phyloP scores from a whole-genome alignment of 2,888 invertebrate species.

The Chrysolina oricalcia region DNA sequence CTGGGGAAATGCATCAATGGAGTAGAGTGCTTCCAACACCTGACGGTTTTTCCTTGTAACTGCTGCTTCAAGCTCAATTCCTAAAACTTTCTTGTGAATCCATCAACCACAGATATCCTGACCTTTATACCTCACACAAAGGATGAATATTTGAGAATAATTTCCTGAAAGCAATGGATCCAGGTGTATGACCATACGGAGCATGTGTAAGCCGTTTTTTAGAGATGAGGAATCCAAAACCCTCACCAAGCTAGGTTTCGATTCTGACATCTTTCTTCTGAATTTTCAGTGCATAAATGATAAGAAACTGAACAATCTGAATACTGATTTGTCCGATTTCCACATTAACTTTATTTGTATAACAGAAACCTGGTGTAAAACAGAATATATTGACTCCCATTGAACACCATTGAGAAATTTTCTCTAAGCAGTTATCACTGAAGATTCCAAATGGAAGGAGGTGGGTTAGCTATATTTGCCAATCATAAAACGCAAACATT shows the following conservation, averaged over 20 bases:
- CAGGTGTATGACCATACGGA: neutral
- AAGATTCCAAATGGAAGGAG: conserved; percentile 15
- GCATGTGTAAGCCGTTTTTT: conserved; percentile 25
- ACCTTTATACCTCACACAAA: conserved; percentile 10
- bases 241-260: conserved; percentile 2
- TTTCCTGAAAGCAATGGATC: conserved; percentile 15
- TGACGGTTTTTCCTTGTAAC: neutral
- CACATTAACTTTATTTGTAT: conserved; percentile 16
- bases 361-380: conserved; percentile 22
- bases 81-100: conserved; percentile 9
- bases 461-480: conserved; percentile 16
- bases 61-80: conserved; percentile 1
- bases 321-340: too few species aligned
- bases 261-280: conserved; percentile 7
- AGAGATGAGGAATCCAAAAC: conserved; percentile 21
- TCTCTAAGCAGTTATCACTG: conserved; percentile 24
- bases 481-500: conserved; percentile 3
- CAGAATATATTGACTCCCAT: conserved; percentile 19
- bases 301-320: too few species aligned
- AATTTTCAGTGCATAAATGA: conserved; percentile 14
- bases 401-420: conserved; percentile 1
- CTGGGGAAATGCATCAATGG: too few species aligned
- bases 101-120: conserved; percentile 7
- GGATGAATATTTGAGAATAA: conserved; percentile 10
- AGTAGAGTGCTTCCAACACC: too few species aligned